Conservation (phyloP, 1,140 invertebrate species). For the Danaus melanippus region DNA sequence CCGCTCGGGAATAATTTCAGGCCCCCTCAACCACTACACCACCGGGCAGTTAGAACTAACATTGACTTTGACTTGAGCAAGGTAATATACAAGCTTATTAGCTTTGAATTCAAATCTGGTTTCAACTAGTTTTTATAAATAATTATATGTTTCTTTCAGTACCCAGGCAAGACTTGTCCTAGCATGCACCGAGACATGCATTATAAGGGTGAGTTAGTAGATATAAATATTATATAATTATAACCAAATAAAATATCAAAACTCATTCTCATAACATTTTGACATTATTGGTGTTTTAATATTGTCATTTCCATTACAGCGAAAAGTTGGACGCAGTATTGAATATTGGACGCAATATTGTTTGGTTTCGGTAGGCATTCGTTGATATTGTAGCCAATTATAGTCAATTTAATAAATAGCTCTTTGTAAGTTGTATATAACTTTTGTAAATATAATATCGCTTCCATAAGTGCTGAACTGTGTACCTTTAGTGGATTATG, state of each 20-base stretch:
- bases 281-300: background rate
- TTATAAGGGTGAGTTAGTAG: constrained; percentile 77
- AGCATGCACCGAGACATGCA: constrained; percentile 90
- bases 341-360: constrained; percentile 20
- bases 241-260: too few species aligned
- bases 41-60: constrained; percentile 93
- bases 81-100: constrained; percentile 64
- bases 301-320: constrained; percentile 61
- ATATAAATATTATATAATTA: too few species aligned
- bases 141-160: constrained; percentile 65
- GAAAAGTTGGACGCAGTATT: constrained; percentile 82
- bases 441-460: constrained; percentile 49
- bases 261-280: background rate
- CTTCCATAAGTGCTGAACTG: constrained; percentile 44
- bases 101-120: background rate
- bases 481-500: constrained; percentile 36
- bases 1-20: constrained; percentile 94
- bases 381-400: constrained; percentile 22
- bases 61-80: constrained; percentile 91
- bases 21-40: constrained; percentile 90
- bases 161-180: constrained; percentile 84
- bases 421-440: constrained; percentile 48
- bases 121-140: constrained; percentile 2
- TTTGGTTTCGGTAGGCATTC: constrained; percentile 42
- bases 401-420: constrained; percentile 17